These are phyloP conservation scores for Phylloscopus trochilus DNA, from an alignment of 2,113 vertebrate species.

Conservation along the genomic window DNA sequence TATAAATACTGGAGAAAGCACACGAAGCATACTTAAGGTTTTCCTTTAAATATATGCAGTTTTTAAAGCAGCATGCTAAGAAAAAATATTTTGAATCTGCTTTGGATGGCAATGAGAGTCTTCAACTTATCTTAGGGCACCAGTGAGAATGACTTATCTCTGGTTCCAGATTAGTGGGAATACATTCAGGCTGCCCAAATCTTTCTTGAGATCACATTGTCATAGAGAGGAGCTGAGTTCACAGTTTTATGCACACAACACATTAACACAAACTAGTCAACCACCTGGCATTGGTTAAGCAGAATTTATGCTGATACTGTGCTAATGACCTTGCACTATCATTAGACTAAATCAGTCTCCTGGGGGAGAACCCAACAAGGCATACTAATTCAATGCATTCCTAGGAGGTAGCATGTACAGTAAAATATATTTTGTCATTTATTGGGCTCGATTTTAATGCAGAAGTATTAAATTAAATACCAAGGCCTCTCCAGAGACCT, in stretches of 20 bases:
- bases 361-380: conserved; percentile 15
- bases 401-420: not conserved
- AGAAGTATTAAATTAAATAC: conserved; percentile 29
- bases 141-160: not conserved
- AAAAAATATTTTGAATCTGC: not conserved
- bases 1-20: not conserved
- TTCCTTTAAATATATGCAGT: not conserved
- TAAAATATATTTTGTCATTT: conserved; percentile 35
- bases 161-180: not conserved
- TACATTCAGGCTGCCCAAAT: not conserved
- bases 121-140: not conserved
- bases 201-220: not conserved
- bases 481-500: not conserved
- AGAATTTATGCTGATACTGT: conserved; percentile 46
- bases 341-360: conserved; percentile 48
- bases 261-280: conserved; percentile 37
- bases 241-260: not conserved
- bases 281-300: conserved; percentile 41
- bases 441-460: not conserved
- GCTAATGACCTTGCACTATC: conserved; percentile 51
- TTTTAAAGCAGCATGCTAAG: not conserved
- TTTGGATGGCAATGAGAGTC: not conserved
- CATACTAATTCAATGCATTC: conserved; percentile 13
- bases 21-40: not conserved
- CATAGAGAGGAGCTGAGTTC: not conserved